Evolutionary conservation across 2,113 vertebrate genomes (phyloP), one percentile per base, ranked within the genome.

Genomic region (Lipotes vexillifer): DNA sequence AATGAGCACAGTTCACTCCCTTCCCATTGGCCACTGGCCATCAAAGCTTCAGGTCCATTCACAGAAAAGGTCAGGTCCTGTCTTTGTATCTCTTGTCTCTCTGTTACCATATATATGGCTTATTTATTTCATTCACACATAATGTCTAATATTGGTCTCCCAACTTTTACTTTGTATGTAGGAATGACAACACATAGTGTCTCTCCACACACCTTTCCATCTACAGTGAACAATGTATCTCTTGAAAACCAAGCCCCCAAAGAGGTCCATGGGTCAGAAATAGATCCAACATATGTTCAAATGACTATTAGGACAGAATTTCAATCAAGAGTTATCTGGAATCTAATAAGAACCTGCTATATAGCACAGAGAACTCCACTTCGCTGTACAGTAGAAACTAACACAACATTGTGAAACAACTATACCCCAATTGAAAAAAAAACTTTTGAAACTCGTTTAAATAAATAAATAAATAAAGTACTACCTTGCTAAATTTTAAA

Each of bases 171-270:
- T 49, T 44, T 78, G 55, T 9, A 10, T 20, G 1, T 2, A 68
- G 31, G 41, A 2, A 15, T 31, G 20, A n/a, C 1, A 33, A 15
- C 20, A 38, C 1, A 0, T 8, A 5, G 8, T 31, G 20, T 88
- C 15, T 63, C 1, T 46, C 8, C 44, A 65, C 46, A 36, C 15
- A 41, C 1, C 6, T 57, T 83, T 61, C 14, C 18, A 18, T 25
- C 29, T 66, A 36, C 38, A 52, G 9, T 6, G 41, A 81, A 31
- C 4, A 25, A n/a, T 38, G 31, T 11, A 44, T 61, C 72, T 81
- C 46, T 72, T 59, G 10, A 57, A 89, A 66, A 29, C 6, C 15
- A 12, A 88, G 14, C 1, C 13, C 5, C 33, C 13, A 20, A 23
- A 81, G 27, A n/a, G 4, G 20, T n/a, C 31, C 1, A 0, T 4